Percentiles rank a stretch among this genome's conserved stretches.
Evolutionary conservation across 2,113 vertebrate genomes (phyloP).

Genomic region (Hippocampus guttulatus): DNA sequence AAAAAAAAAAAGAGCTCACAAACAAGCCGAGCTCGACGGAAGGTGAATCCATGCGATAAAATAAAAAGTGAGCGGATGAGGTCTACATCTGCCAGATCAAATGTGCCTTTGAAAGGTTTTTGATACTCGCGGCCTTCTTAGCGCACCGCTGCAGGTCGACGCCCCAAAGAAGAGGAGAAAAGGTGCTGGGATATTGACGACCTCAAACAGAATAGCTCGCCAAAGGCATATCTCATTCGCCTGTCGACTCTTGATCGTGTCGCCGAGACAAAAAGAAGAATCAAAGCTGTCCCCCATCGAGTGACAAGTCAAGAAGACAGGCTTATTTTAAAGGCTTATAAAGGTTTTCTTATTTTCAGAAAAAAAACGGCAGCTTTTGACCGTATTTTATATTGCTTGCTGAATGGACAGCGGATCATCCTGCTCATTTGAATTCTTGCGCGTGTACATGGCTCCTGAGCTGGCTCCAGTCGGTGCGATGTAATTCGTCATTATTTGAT

Average conservation of each 20-base stretch:
- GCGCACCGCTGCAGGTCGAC: slow-evolving; percentile 33
- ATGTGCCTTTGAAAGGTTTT: slow-evolving; percentile 57
- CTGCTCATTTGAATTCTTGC: neutral
- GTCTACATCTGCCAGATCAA: slow-evolving; percentile 33
- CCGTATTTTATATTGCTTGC: neutral
- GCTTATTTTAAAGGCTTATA: neutral
- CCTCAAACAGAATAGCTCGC: slow-evolving; percentile 67
- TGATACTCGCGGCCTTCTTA: slow-evolving; percentile 46
- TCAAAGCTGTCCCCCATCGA: slow-evolving; percentile 34
- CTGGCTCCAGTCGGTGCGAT: neutral
- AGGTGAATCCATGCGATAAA: slow-evolving; percentile 34
- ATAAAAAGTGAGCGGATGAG: slow-evolving; percentile 38
- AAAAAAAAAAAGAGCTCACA: slow-evolving; percentile 23
- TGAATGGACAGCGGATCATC: neutral
- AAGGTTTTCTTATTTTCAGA: too few species aligned
- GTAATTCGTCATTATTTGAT: neutral
- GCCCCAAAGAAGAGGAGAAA: slow-evolving; percentile 28
- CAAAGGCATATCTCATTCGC: slow-evolving; percentile 53
- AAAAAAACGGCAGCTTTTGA: neutral
- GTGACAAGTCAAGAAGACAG: neutral
- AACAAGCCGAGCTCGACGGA: slow-evolving; percentile 27
- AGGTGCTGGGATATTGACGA: slow-evolving; percentile 52
- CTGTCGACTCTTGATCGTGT: slow-evolving; percentile 42
- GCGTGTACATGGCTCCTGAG: neutral
- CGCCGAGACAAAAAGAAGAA: slow-evolving; percentile 31